Evolutionary conservation across 2,888 invertebrate species (phyloP), one percentile per base, ranked within the genome.

Genomic region (Marronus borbonicus): DNA sequence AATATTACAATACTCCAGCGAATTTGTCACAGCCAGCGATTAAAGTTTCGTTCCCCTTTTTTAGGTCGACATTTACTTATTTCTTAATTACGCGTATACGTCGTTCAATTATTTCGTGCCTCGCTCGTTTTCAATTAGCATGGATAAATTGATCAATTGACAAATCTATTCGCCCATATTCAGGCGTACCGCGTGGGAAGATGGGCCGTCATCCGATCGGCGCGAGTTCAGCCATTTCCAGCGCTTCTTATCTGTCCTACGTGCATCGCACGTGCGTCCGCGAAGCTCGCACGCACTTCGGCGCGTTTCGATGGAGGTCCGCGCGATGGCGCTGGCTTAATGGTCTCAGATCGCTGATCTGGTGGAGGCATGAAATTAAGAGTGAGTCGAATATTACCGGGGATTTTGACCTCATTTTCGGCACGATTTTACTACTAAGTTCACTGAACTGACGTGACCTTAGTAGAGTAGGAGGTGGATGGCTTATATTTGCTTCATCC

Each of bases 371-470:
- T 72, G 81, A 81, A 80, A 81, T 77, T 76, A 81, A 81, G 77
- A 80, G 81, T 81, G 75, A 81, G 78, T 79, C 79, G 70, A 70
- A 39, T 69, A 72, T 79, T 81, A 80, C 80, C 80, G 81, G 78
- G 79, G 79, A 80, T 80, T 82, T 81, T 82, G 82, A 80, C 81
- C 81, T 78, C 79, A 72, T 80, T 82, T 80, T 74, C 72, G 60
- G 75, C 75, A 74, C 70, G 78, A 76, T 79, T 76, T 75, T 77
- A 70, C 70, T 77, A 52, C 66, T 58, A 80, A 81, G 84, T 84
- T 84, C 84, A 83, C 79, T 82, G 84, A 81, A 83, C 84, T 81
- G 79, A 68, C 78, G 79, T 84, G 84, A 84, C 84, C 83, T 84
- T 83, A 82, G 81, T 78, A 62, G 74, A 60, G 83, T 83, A 81